Evolutionary conservation across 2,113 vertebrate species (phyloP), one percentile per base, ranked within the genome.

Genomic region (Saimiri boliviensis): DNA sequence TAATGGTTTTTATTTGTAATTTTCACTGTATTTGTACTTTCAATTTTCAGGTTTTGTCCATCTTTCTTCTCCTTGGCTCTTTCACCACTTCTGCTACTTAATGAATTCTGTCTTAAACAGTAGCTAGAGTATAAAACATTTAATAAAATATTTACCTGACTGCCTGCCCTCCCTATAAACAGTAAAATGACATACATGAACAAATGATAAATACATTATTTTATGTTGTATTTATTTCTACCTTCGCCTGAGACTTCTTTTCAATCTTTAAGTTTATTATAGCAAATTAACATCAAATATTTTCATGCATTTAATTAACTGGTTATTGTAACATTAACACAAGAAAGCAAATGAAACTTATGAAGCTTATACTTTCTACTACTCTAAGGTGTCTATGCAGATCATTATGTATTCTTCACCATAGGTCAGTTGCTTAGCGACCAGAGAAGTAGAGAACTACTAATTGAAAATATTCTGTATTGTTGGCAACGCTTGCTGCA

Each of bases 401-500:
- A 98, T 98, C 97, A 98, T 98, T 99, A 98, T 95, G 98, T 96
- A 99, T 99, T 99, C 98, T 96, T 98, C 98, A 98, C 98, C 98
- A 98, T 84, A 97, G 98, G 98, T 98, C 98, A 98, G 99, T 99
- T 98, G 99, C 98, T 98, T 98, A 99, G 98, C 98, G 98, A 99
- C 99, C 98, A 97, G 97, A 97, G 96, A 98, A 98, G 97, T 98
- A 98, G 98, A 97, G 97, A 98, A 98, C 98, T 98, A 98, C 98
- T 99, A 98, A 99, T 98, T 98, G 98, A 98, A 98, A 98, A 96
- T 98, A 97, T 98, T 98, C 96, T 56, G 98, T 97, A 98, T 97
- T 98, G 97, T 98, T 98, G 97, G 98, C 98, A 98, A 97, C 35
- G 93, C 97, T 98, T 98, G 97, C 98, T 98, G 97, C 94, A 98